Evolutionary conservation across 2,113 vertebrate genomes (phyloP).

Genomic region (Oncorhynchus keta): DNA sequence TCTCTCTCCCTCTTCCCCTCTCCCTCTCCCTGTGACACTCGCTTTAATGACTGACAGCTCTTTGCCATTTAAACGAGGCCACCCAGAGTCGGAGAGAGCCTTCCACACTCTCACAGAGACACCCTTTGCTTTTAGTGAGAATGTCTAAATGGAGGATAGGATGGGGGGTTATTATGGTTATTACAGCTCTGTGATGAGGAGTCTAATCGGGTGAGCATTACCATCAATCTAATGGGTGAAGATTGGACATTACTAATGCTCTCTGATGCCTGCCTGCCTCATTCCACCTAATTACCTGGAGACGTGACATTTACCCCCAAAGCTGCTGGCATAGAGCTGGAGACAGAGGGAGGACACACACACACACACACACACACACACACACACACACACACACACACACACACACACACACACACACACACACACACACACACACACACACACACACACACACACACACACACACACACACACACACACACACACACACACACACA

Average conservation of each 20-base stretch:
- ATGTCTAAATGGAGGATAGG: slow-evolving; percentile 10
- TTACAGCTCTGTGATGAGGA: slow-evolving; percentile 42
- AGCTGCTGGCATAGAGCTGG: slow-evolving; percentile 26
- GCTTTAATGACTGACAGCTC: slow-evolving; percentile 50
- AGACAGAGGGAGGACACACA: slow-evolving; percentile 30
- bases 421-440: slow-evolving; percentile 20
- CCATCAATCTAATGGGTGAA: slow-evolving; percentile 54
- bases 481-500: slow-evolving; percentile 16
- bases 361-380: slow-evolving; percentile 14
- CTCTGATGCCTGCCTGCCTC: slow-evolving; percentile 16
- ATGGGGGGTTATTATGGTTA: slow-evolving; percentile 42
- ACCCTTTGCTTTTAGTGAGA: no score
- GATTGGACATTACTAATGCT: slow-evolving; percentile 49
- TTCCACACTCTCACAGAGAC: not conserved
- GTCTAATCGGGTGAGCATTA: slow-evolving; percentile 47
- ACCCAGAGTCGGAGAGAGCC: not conserved
- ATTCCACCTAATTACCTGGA: slow-evolving; percentile 43
- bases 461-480: slow-evolving; percentile 15
- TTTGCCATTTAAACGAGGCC: slow-evolving; percentile 43
- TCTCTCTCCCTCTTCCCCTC: slow-evolving; percentile 27
- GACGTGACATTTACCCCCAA: slow-evolving; percentile 31
- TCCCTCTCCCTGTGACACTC: not conserved
- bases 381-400: slow-evolving; percentile 13
- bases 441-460: slow-evolving; percentile 14
- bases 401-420: slow-evolving; percentile 13